These are phyloP conservation scores for Phaenicophaeus curvirostris DNA, from an alignment of 2,797 vertebrate genomes.

Conservation along the genomic window DNA sequence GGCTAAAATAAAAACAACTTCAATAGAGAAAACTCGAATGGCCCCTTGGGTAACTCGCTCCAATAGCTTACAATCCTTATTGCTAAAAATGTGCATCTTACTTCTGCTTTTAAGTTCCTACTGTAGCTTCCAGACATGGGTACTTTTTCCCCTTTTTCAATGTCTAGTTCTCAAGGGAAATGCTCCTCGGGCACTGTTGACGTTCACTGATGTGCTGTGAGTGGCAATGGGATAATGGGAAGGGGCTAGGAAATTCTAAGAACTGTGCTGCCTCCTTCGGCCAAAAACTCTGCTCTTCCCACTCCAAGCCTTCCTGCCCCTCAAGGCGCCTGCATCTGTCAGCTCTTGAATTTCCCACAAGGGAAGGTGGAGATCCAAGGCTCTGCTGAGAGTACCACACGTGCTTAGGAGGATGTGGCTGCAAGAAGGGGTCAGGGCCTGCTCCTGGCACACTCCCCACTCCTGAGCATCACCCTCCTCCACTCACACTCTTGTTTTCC, in stretches of 20 bases:
- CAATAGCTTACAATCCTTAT: neutral
- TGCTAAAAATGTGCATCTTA: neutral
- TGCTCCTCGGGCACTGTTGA: neutral
- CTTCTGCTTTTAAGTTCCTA: neutral
- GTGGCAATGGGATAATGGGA: neutral
- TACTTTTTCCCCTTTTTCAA: neutral
- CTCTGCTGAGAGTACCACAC: accelerated
- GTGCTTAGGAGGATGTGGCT: neutral
- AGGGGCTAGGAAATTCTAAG: neutral
- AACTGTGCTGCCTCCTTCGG: neutral
- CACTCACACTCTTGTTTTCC: accelerated
- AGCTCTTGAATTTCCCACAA: accelerated
- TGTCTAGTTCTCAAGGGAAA: neutral
- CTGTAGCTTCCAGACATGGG: neutral
- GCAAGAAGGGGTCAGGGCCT: no score
- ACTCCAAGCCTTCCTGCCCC: neutral
- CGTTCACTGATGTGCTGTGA: neutral
- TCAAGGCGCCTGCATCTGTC: neutral
- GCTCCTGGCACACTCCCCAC: accelerated
- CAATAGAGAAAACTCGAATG: accelerated
- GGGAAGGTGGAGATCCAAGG: neutral
- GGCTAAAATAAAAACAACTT: neutral
- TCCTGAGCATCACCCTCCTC: neutral
- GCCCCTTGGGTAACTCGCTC: neutral
- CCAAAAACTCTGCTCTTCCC: neutral